Percentiles rank a stretch among this genome's conserved stretches.
These are phyloP conservation scores for Mormyrus iriodes DNA, from an alignment of 2,113 vertebrate genomes.

Conservation along the genomic window DNA sequence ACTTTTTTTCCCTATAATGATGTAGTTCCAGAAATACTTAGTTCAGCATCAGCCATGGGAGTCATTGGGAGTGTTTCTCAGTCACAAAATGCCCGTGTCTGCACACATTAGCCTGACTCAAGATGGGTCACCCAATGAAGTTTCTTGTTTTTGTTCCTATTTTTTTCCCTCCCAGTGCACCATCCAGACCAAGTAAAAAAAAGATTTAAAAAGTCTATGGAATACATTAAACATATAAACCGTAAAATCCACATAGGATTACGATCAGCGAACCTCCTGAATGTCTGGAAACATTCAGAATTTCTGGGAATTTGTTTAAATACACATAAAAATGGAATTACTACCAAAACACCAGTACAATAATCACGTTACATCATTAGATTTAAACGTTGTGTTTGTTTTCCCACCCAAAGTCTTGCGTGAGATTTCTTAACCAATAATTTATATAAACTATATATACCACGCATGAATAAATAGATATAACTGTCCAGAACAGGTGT, in stretches of 20 bases:
- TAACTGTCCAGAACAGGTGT: neutral
- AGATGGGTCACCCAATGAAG: neutral
- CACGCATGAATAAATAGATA: conserved; percentile 25
- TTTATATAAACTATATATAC: conserved; percentile 33
- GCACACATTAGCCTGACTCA: neutral
- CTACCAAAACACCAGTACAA: conserved; percentile 29
- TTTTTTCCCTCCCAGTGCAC: neutral
- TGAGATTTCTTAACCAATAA: conserved; percentile 19
- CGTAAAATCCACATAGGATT: conserved; percentile 32
- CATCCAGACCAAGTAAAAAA: neutral
- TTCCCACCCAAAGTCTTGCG: conserved; percentile 9
- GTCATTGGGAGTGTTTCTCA: neutral
- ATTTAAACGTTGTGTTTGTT: conserved; percentile 12
- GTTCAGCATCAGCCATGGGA: neutral
- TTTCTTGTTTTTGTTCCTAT: neutral
- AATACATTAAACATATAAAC: conserved; percentile 43
- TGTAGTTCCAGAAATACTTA: neutral
- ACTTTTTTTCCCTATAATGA: neutral
- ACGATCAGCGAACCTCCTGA: conserved; percentile 18
- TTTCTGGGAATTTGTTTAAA: conserved; percentile 13
- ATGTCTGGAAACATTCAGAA: conserved; percentile 23
- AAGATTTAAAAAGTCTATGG: conserved; percentile 30
- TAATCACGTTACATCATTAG: conserved; percentile 41
- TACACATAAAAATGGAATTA: conserved; percentile 31
- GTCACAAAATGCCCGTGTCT: neutral